A percentile compares a stretch with the other conserved stretches of the same genome.
These are phyloP conservation scores for Papilio helenus DNA, from an alignment of 1,140 invertebrate genomes.

Conservation along the genomic window DNA sequence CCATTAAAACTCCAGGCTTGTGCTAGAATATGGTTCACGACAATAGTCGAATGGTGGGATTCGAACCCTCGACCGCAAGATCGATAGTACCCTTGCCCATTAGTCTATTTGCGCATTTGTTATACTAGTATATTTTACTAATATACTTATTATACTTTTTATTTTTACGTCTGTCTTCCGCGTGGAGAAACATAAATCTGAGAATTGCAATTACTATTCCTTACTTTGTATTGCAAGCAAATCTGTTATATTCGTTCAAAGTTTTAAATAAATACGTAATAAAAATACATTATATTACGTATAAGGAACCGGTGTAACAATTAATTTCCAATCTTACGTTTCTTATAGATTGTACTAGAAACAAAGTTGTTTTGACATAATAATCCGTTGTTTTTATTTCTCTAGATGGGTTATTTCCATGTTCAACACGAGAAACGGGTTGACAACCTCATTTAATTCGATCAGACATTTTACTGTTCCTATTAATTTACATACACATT, in stretches of 20 bases:
- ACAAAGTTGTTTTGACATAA: constrained; percentile 2
- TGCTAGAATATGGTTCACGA: too few species aligned
- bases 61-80: too few species aligned
- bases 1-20: too few species aligned
- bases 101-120: too few species aligned
- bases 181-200: too few species aligned
- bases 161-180: too few species aligned
- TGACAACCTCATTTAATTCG: neutral
- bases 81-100: too few species aligned
- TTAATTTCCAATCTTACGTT: neutral
- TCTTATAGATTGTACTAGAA: constrained; percentile 16
- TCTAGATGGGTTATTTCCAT: constrained; percentile 11
- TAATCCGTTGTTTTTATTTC: constrained; percentile 4
- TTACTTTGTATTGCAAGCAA: too few species aligned
- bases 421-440: neutral
- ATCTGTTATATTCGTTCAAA: neutral
- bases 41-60: too few species aligned
- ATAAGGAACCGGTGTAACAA: neutral
- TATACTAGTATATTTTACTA: too few species aligned
- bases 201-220: neutral
- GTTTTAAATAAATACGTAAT: neutral
- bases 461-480: neutral
- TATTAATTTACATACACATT: constrained; percentile 13
- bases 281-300: neutral
- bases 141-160: too few species aligned